phyloP scores from a whole-genome alignment of 30 jellyfish, hydroid and myxozoan species.

The Hydractinia echinata region DNA sequence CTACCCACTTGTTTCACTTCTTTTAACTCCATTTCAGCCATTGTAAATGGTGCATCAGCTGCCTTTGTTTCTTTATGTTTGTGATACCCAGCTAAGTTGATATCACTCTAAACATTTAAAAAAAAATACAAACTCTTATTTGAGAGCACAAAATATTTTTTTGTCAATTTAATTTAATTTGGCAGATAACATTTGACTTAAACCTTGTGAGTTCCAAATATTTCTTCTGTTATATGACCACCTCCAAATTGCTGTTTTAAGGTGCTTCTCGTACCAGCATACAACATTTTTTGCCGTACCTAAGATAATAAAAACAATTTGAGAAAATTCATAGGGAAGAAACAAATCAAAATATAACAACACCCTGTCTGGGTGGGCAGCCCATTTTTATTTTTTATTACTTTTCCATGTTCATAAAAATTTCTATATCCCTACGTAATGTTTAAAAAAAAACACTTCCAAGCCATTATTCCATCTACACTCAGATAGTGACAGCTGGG shows the following conservation, averaged over 20 bases:
- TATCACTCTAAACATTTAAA: slow-evolving; percentile 57
- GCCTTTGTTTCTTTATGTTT: slow-evolving; percentile 51
- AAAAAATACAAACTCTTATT: neutral
- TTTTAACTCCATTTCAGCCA: slow-evolving; percentile 63
- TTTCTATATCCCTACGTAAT: no score
- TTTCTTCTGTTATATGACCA: slow-evolving; percentile 87
- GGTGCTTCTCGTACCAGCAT: slow-evolving; percentile 93
- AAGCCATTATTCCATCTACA: no score
- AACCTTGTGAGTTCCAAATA: slow-evolving; percentile 68
- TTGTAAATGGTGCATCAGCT: slow-evolving; percentile 82
- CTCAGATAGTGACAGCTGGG: no score
- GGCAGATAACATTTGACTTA: neutral
- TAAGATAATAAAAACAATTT: neutral
- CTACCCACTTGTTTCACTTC: slow-evolving; percentile 46
- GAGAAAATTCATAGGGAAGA: neutral
- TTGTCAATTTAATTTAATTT: no score
- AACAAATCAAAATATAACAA: neutral
- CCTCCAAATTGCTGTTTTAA: slow-evolving; percentile 81
- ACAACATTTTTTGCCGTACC: slow-evolving; percentile 94
- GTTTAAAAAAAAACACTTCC: no score
- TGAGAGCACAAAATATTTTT: no score
- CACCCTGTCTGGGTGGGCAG: neutral
- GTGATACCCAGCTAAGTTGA: slow-evolving; percentile 55
- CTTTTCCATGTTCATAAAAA: no score
- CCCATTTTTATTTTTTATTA: no score